Evolutionary conservation across 2,888 invertebrate genomes (phyloP).

Genomic region (Andrena trimmerana): DNA sequence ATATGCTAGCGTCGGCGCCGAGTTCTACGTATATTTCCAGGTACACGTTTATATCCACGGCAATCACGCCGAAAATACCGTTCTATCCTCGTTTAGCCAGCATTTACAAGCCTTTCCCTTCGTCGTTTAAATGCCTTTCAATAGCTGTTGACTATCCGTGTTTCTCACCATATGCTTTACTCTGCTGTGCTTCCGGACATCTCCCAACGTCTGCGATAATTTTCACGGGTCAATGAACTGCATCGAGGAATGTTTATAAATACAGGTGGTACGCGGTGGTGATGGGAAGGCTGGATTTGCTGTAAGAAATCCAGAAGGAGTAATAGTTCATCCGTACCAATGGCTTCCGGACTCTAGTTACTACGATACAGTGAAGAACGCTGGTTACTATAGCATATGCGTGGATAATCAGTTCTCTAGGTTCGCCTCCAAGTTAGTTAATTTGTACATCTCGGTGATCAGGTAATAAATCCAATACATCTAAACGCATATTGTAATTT

Average conservation of each 20-base stretch:
- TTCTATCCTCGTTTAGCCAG: background rate
- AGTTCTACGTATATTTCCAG: conserved; percentile 97
- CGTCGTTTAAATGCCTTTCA: background rate
- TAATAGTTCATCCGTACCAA: conserved; percentile 95
- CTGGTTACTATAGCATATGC: conserved; percentile 96
- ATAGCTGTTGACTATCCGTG: background rate
- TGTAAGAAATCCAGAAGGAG: conserved; percentile 93
- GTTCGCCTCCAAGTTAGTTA: conserved; percentile 95
- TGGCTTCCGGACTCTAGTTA: conserved; percentile 96
- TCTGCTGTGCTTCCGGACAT: too few species aligned
- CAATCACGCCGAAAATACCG: background rate
- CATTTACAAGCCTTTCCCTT: background rate
- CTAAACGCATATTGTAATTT: background rate
- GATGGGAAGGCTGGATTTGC: conserved; percentile 98
- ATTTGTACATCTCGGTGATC: conserved; percentile 95
- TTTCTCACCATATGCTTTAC: conserved; percentile 25
- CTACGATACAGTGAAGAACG: conserved; percentile 90
- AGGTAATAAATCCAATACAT: conserved; percentile 82
- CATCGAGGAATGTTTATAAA: background rate
- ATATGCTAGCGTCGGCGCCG: conserved; percentile 96
- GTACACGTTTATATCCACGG: conserved; percentile 85
- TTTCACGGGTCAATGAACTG: background rate
- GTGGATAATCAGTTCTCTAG: conserved; percentile 97
- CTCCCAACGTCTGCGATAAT: background rate
- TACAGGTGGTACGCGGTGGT: conserved; percentile 95